Evolutionary conservation across 1,140 invertebrate species (phyloP), one percentile per base, ranked within the genome.

Genomic region (Bathynomus jamesi): DNA sequence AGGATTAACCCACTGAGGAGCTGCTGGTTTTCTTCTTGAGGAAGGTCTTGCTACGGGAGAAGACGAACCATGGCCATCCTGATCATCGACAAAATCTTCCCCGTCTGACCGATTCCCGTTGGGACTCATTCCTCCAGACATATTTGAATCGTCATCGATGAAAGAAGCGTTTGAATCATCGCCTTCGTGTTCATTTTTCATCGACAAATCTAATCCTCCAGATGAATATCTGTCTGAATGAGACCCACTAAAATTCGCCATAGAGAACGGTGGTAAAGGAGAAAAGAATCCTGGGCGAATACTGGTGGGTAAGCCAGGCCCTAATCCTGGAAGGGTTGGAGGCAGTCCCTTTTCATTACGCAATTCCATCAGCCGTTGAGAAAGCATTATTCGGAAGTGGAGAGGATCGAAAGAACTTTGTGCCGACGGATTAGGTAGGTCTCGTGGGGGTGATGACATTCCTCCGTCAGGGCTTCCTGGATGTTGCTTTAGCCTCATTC

Each of bases 1-100:
- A 2, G 93, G 95, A 82, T 96, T 96, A 0, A 98, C 94, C 93
- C 95, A 96, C 83, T 98, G 94, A 0, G 96, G 96, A 29, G 94
- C 93, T 0, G 93, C 93, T 0, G 95, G 92, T 84, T 98, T 98
- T 70, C 95, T 85, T 71, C 95, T 82, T 63, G 83, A 84, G 67
- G 69, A 71, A 65, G 72, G 67, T 17, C 73, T 70, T 61, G 73
- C 66, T 24, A 72, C 69, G 21, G 73, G 75, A 24, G 70, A 73
- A 32, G 10, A 83, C 72, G 82, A 82, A 31, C 82, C 82, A 76
- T 83, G 82, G 63, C 80, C 7, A 77, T 83, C 65, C 61, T 91
- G 89, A 62, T 87, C 88, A 76, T 91, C 90, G 24, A 65, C 66
- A 53, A 3, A 53, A 67, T 88, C 85, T 4, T 87, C 89, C 68